A percentile compares a stretch with the other conserved stretches of the same genome.
Evolutionary conservation across 2,113 vertebrate species (phyloP).

Genomic region (Burhinus bistriatus): DNA sequence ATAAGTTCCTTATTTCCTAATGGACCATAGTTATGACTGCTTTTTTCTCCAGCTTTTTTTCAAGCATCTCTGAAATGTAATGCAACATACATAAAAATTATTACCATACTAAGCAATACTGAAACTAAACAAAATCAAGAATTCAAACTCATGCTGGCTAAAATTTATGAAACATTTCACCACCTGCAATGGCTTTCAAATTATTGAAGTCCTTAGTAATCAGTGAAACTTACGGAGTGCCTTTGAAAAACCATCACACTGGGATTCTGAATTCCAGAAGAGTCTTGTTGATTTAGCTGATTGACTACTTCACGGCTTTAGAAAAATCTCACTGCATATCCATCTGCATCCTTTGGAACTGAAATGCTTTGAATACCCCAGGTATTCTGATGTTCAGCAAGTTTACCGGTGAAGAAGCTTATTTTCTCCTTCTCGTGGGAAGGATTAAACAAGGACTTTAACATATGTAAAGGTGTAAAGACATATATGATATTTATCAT

Average conservation of each 20-base stretch:
- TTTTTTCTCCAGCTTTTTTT: constrained; percentile 80
- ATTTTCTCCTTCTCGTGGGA: neutral
- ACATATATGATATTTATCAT: neutral
- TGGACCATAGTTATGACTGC: constrained; percentile 75
- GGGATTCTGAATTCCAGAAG: neutral
- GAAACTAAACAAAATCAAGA: neutral
- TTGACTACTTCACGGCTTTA: neutral
- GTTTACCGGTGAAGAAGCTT: neutral
- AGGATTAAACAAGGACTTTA: neutral
- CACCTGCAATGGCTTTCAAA: neutral
- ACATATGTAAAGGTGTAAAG: neutral
- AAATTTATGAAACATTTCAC: neutral
- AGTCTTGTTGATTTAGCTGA: neutral
- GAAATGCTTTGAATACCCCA: neutral
- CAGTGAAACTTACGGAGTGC: neutral
- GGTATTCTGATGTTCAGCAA: neutral
- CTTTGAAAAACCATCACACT: neutral
- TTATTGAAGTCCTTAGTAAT: neutral
- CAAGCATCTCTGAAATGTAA: constrained; percentile 73
- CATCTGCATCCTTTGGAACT: neutral
- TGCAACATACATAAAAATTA: neutral
- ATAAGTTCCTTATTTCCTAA: constrained; percentile 76
- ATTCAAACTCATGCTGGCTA: neutral
- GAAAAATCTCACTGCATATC: neutral
- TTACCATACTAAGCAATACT: neutral